Base-by-base conservation (phyloP, 1,140 invertebrate species). In the Bombus ignitus region DNA sequence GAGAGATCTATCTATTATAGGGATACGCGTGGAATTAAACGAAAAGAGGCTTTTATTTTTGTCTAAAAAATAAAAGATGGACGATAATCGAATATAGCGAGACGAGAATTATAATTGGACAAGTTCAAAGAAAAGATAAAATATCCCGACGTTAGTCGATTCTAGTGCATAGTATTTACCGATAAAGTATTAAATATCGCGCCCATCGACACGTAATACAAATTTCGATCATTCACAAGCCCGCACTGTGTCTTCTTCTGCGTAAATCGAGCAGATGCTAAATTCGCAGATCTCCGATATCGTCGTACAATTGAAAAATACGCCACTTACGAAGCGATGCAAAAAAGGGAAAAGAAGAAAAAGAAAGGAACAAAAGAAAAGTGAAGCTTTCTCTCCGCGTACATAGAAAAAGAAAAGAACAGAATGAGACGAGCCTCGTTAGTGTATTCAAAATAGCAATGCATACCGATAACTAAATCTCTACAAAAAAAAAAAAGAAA, bases 361-460 rank as follows among this genome's bases (percentile, higher is more conserved):
- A 44, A 8, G n/a, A 35, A 15, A 66, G 6, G n/a, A 65, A 68
- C 18, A 0, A 22, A 68, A 68, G 32, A 68, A 68, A 68, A 68
- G 66, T 4, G 32, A 37, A 22, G 42, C 59, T 79, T 79, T 32
- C 66, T 66, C 12, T 42, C 75, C 37, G 57, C 65, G 39, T 47
- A 28, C 3, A 57, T 13, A 2, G 18, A 47, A 37, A 32, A 37
- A 9, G 0, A 18, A 57, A 53, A 53, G 18, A 53, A 53, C 62
- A 32, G 65, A 9, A 13, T 39, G n/a, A 13, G 12, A 59, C 32
- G 4, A 53, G 44, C 15, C n/a, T 70, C 22, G 68, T 25, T 47
- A 18, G 22, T 47, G 76, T 87, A 78, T 85, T 75, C 47, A 53
- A 87, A 85, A 85, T 76, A 87, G 83, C 77, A 81, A 71, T 72